Percentiles rank a stretch among this genome's conserved stretches.
These are phyloP conservation scores for Psettodes erumei DNA, from an alignment of 2,113 vertebrate species.

Conservation along the genomic window DNA sequence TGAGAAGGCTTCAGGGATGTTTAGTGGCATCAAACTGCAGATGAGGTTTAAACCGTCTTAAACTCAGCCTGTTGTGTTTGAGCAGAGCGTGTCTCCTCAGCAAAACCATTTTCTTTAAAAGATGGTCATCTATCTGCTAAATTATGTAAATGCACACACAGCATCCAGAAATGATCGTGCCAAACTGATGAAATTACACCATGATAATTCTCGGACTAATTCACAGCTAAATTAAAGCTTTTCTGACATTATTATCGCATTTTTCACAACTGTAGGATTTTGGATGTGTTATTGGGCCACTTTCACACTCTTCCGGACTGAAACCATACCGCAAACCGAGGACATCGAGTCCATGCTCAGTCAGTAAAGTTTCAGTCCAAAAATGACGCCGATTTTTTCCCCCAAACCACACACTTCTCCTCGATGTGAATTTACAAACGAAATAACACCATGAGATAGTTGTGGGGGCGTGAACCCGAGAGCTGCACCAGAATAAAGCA, in stretches of 20 bases:
- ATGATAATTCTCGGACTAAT: neutral
- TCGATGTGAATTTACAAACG: neutral
- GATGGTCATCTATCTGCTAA: neutral
- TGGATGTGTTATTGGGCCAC: conserved; percentile 11
- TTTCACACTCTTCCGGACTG: conserved; percentile 14
- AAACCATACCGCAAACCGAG: neutral
- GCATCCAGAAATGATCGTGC: neutral
- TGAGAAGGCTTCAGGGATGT: neutral
- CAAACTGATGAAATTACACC: neutral
- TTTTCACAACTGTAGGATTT: conserved; percentile 5
- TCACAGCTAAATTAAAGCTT: neutral
- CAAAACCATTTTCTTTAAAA: conserved; percentile 1
- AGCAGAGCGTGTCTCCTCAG: neutral
- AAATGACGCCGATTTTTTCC: neutral
- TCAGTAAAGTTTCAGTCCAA: conserved; percentile 13
- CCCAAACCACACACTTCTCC: neutral
- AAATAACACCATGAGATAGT: conserved; percentile 20
- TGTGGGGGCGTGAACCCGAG: conserved; percentile 48
- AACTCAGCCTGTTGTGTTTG: neutral
- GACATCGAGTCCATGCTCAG: neutral
- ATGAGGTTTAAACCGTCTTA: neutral
- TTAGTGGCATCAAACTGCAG: neutral
- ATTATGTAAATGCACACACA: neutral
- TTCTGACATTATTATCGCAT: neutral
- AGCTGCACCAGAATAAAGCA: neutral